Conservation (phyloP, 2,113 vertebrate genomes). For the Serranochromis macrocephalus region DNA sequence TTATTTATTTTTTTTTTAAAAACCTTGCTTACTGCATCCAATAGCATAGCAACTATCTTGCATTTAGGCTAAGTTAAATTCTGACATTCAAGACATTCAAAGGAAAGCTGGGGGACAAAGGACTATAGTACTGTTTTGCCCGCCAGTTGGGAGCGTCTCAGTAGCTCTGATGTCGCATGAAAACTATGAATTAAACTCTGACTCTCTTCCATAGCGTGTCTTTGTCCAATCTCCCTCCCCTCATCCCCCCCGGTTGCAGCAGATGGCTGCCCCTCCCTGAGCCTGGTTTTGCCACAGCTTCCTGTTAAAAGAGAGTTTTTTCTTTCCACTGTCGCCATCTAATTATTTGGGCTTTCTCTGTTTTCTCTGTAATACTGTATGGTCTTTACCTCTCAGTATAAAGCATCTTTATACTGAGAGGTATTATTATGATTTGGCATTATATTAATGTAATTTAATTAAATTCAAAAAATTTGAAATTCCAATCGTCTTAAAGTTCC, state of each 20-base stretch:
- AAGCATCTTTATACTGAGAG: too few species aligned
- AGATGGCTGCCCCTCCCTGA: rapidly evolving
- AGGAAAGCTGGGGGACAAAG: neutral
- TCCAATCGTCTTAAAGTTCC: neutral
- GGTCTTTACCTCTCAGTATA: neutral
- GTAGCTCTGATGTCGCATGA: neutral
- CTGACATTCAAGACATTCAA: neutral
- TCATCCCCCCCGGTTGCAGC: too few species aligned
- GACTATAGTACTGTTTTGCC: neutral
- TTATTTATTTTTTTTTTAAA: rapidly evolving
- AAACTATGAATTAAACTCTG: neutral
- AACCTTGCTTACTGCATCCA: neutral
- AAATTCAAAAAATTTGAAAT: neutral
- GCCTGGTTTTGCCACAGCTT: neutral
- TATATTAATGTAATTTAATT: neutral
- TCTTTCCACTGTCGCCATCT: neutral
- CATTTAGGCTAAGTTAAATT: neutral
- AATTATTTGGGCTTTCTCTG: neutral
- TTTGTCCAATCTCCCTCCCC: neutral
- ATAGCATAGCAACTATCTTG: neutral
- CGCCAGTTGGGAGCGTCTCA: neutral
- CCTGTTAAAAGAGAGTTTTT: neutral
- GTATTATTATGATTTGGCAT: neutral
- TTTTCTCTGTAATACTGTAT: neutral
- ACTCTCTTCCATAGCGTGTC: neutral